A percentile compares a stretch with the other conserved stretches of the same genome.
phyloP scores from a whole-genome alignment of 2,113 vertebrate genomes.

The Megaleporinus macrocephalus region DNA sequence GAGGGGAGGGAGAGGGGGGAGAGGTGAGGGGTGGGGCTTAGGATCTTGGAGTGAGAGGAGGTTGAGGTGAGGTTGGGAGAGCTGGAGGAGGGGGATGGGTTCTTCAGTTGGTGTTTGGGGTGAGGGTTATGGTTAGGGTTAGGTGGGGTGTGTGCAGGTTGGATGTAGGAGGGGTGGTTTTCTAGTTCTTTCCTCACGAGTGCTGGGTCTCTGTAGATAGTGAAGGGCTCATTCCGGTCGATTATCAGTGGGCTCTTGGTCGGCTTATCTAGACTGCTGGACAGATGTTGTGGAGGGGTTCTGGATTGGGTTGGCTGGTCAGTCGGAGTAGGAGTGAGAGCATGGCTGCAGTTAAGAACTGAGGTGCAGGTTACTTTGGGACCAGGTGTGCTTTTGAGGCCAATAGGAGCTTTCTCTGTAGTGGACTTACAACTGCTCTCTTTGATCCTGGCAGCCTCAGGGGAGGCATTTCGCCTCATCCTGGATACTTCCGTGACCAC shows the following conservation, averaged over 20 bases:
- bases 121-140: conserved; percentile 32
- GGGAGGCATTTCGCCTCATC: conserved; percentile 78
- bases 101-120: conserved; percentile 41
- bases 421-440: conserved; percentile 71
- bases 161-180: conserved; percentile 78
- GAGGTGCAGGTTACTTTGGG: not conserved
- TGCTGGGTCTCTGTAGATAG: conserved; percentile 87
- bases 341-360: not conserved
- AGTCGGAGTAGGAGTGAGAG: conserved; percentile 20
- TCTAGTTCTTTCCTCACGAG: conserved; percentile 84
- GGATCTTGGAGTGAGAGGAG: conserved; percentile 41
- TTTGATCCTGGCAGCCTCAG: conserved; percentile 79
- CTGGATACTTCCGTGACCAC: conserved; percentile 54
- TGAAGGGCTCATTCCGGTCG: conserved; percentile 90
- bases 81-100: conserved; percentile 47
- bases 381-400: conserved; percentile 56
- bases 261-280: conserved; percentile 36
- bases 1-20: conserved; percentile 43
- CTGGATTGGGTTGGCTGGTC: conserved; percentile 2
- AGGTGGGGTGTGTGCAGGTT: conserved; percentile 65
- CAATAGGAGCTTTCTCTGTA: conserved; percentile 66
- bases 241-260: conserved; percentile 87
- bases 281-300: conserved; percentile 34
- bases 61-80: conserved; percentile 35
- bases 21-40: conserved; percentile 47